Evolutionary conservation across 2,113 vertebrate species (phyloP), one percentile per base, ranked within the genome.

Genomic region (Malurus cyaneus): DNA sequence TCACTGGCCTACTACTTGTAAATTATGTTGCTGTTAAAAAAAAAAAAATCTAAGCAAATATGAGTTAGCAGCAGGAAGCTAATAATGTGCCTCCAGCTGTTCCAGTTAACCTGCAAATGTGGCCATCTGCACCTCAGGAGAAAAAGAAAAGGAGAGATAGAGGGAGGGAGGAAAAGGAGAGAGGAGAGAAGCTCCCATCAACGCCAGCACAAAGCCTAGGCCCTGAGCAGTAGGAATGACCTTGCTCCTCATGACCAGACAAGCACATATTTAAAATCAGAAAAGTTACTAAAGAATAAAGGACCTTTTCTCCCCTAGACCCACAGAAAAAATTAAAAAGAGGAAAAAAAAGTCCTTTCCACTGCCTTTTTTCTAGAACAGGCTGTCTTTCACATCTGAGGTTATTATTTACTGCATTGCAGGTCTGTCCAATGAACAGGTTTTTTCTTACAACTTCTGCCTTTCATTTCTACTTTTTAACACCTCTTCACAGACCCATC

Each of bases 71-170:
- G 99, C 99, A 98, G 98, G 99, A 98, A 97, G 98, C 99, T 99
- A 99, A 99, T 99, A 99, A 99, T 99, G 98, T 98, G 98, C 98
- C 98, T 99, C 99, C 99, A 99, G 99, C 99, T 99, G 99, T 99
- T 99, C 98, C 98, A 98, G 99, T 99, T 99, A 99, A 99, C 99
- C 99, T 99, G 99, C 99, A 99, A 99, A 99, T 99, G 98, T 99
- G 99, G 98, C 99, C 99, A 99, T 99, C 99, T 99, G 99, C 98
- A 99, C 98, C 99, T 98, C 98, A 97, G 98, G 98, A 99, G 98
- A 97, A 96, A 96, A 97, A 95, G 96, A 97, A 96, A 98, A 98
- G 97, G 94, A 96, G 94, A 97, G 96, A 96, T 93, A 96, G 94
- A 94, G 94, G 94, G 94, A 95, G 94, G 97, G 95, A 91, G 81